Percentiles rank a stretch among this genome's conserved stretches.
phyloP scores from a whole-genome alignment of 2,113 vertebrate genomes.

The Silurus glanis region DNA sequence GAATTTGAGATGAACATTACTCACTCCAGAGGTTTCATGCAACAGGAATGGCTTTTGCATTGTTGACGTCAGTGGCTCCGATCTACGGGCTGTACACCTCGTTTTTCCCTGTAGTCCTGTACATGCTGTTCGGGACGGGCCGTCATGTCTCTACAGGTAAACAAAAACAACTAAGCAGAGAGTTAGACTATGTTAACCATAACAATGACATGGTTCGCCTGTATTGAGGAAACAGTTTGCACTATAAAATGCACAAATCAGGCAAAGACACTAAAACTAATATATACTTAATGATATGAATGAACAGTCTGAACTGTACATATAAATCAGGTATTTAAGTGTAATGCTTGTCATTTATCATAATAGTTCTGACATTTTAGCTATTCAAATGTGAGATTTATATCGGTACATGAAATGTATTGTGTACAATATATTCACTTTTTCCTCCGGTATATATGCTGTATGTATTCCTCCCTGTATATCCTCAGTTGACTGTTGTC shows the following conservation, averaged over 20 bases:
- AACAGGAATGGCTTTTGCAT: conserved; percentile 89
- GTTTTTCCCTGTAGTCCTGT: conserved; percentile 87
- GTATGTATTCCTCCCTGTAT: background rate
- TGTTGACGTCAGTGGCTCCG: conserved; percentile 89
- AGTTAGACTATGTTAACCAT: background rate
- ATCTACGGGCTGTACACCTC: conserved; percentile 91
- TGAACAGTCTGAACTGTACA: background rate
- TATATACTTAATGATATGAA: background rate
- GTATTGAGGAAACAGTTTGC: background rate
- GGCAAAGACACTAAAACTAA: background rate
- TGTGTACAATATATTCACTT: background rate
- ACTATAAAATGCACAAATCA: background rate
- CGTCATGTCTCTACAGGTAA: conserved; percentile 89
- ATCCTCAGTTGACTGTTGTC: background rate
- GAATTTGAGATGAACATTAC: background rate
- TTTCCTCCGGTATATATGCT: background rate
- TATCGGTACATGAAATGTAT: background rate
- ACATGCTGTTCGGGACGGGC: conserved; percentile 87
- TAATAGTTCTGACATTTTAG: background rate
- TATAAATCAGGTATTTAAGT: background rate
- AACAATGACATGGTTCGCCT: background rate
- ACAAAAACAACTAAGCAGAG: background rate
- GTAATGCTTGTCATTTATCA: background rate
- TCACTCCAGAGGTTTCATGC: conserved; percentile 10
- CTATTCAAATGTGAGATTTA: background rate